phyloP scores from a whole-genome alignment of 2,888 invertebrate species.

The Drosophila tripunctata region DNA sequence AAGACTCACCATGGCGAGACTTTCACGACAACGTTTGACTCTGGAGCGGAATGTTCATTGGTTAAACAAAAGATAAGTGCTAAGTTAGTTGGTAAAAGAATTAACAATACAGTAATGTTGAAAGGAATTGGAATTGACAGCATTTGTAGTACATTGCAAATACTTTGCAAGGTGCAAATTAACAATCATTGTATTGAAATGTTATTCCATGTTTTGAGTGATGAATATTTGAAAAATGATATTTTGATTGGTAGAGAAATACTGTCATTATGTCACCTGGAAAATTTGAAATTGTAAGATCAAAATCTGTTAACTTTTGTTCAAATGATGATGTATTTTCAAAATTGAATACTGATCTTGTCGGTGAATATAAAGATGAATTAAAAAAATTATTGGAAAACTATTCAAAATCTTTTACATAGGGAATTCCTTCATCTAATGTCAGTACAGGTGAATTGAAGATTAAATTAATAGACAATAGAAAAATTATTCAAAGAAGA shows the following conservation, averaged over 20 bases:
- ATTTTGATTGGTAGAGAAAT: conserved; percentile 13
- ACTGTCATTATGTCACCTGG: conserved; percentile 10
- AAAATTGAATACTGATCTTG: conserved; percentile 2
- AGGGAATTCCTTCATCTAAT: too few species aligned
- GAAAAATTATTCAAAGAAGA: too few species aligned
- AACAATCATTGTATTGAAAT: conserved; percentile 1
- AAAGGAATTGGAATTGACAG: conserved; percentile 26
- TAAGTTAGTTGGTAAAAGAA: conserved; percentile 28
- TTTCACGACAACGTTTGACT: conserved; percentile 32
- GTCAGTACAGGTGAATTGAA: too few species aligned
- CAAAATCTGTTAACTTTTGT: conserved; percentile 1
- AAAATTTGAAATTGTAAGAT: conserved; percentile 3
- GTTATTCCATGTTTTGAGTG: conserved; percentile 6
- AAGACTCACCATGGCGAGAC: conserved; percentile 23
- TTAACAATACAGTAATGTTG: conserved; percentile 33
- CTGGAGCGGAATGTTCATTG: conserved; percentile 26
- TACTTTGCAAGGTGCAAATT: background rate
- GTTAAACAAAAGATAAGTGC: conserved; percentile 32
- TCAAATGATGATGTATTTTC: background rate
- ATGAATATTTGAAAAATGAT: conserved; percentile 7
- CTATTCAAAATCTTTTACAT: too few species aligned
- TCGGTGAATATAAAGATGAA: conserved; percentile 4
- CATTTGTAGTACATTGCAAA: conserved; percentile 29
- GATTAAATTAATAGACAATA: too few species aligned
- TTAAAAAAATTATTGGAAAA: conserved; percentile 5